Base-by-base conservation (phyloP, 2,113 vertebrate genomes). In the Oenanthe melanoleuca region DNA sequence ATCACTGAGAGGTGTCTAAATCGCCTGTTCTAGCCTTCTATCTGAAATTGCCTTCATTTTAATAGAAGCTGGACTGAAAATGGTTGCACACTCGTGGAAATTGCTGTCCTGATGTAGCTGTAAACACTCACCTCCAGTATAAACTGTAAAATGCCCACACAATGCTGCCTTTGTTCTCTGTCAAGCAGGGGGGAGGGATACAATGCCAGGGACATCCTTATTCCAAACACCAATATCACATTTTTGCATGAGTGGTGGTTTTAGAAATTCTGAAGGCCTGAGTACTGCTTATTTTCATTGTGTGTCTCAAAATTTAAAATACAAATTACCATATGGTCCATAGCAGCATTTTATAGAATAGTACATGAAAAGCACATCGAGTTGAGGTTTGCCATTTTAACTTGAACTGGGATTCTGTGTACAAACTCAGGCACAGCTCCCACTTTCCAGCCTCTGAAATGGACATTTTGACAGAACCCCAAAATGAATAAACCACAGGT, bases 101-200 rank as follows among this genome's bases (percentile, higher is more conserved):
- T 60, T 2, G 1, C 71, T 77, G 71, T 92, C 91, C 78, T 89
- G 74, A 37, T 60, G 84, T 69, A 80, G 63, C 67, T 88, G 71
- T 73, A 95, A 85, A 85, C 84, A 86, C 81, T 67, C 75, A 83
- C 60, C 56, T 90, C 67, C 49, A 57, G 47, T 55, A 49, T 78
- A 86, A 92, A 91, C n/a, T 80, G 31, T 50, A 60, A 88, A 93
- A 65, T 92, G 79, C 67, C 89, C 69, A 29, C 75, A 92, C 75
- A 92, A 26, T 53, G 75, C 49, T 83, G 60, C 52, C 65, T 96
- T 96, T 96, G 67, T 94, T 94, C 89, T 80, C 56, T 77, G 28
- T 56, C 59, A n/a, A n/a, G 38, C 25, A 1, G 6, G 2, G 16
- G 19, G 26, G 34, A 37, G 60, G 49, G 29, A n/a, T n/a, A 38